Percentiles rank a stretch among this genome's conserved stretches.
Evolutionary conservation across 2,888 invertebrate species (phyloP).

Genomic region (Corythucha ciliata): DNA sequence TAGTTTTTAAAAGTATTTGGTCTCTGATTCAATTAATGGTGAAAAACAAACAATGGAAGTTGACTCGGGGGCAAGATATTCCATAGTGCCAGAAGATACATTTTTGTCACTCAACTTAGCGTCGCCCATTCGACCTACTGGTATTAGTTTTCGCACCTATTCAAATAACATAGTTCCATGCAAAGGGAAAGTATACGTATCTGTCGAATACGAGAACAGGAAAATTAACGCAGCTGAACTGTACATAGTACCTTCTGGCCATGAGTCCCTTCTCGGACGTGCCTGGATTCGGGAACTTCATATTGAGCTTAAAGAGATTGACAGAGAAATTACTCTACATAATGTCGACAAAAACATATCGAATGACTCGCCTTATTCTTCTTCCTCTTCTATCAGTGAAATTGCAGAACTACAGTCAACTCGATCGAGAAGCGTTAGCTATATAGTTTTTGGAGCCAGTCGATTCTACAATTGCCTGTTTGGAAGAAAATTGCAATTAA

Average conservation of each 20-base stretch:
- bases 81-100: background rate
- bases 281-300: background rate
- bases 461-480: too few species aligned
- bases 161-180: background rate
- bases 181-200: background rate
- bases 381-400: too few species aligned
- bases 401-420: too few species aligned
- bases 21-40: too few species aligned
- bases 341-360: too few species aligned
- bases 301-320: background rate
- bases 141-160: conserved; percentile 4
- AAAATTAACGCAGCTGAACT: background rate
- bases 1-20: too few species aligned
- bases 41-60: too few species aligned
- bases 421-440: too few species aligned
- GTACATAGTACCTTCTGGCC: background rate
- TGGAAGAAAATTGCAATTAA: too few species aligned
- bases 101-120: background rate
- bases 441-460: too few species aligned
- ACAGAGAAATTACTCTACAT: background rate
- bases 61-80: too few species aligned
- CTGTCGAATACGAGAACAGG: background rate
- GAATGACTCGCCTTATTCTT: too few species aligned
- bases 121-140: background rate
- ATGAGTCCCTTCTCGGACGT: conserved; percentile 3